These are phyloP conservation scores for Mycteria americana DNA, from an alignment of 2,797 vertebrate genomes.

Conservation along the genomic window DNA sequence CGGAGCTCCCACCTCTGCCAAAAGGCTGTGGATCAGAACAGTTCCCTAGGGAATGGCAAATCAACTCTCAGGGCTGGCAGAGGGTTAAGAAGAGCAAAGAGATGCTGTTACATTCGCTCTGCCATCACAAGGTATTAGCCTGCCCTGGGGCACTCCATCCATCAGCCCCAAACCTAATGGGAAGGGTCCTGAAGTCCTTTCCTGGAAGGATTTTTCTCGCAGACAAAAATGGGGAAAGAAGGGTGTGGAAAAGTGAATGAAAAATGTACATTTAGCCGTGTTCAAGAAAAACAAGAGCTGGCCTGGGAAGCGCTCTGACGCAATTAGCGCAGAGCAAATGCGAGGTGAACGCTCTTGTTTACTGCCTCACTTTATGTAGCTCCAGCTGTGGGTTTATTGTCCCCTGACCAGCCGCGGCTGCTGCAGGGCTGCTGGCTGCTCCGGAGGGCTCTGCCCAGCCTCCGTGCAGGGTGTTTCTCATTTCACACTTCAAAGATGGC, in stretches of 20 bases:
- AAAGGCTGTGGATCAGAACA: background rate
- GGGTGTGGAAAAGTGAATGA: background rate
- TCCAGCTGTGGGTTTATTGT: background rate
- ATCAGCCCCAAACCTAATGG: background rate
- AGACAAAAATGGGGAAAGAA: background rate
- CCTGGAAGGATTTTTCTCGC: background rate
- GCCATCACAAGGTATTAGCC: accelerated
- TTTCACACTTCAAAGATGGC: constrained; percentile 9
- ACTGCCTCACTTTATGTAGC: background rate
- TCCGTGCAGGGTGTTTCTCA: background rate
- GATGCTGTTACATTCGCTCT: background rate
- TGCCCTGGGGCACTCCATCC: background rate
- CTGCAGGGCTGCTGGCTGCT: background rate
- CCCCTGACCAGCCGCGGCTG: background rate
- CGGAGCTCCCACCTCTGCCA: accelerated
- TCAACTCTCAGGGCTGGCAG: background rate
- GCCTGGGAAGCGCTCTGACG: background rate
- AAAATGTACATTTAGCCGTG: background rate
- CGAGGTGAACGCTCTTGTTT: background rate
- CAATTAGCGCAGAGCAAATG: background rate
- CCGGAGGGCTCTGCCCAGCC: background rate
- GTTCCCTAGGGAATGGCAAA: background rate
- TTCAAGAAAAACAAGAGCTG: background rate
- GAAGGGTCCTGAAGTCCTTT: background rate
- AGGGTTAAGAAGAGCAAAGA: background rate